These are phyloP conservation scores for Orientallactaga bullata DNA, from an alignment of 2,113 vertebrate genomes.

Conservation along the genomic window DNA sequence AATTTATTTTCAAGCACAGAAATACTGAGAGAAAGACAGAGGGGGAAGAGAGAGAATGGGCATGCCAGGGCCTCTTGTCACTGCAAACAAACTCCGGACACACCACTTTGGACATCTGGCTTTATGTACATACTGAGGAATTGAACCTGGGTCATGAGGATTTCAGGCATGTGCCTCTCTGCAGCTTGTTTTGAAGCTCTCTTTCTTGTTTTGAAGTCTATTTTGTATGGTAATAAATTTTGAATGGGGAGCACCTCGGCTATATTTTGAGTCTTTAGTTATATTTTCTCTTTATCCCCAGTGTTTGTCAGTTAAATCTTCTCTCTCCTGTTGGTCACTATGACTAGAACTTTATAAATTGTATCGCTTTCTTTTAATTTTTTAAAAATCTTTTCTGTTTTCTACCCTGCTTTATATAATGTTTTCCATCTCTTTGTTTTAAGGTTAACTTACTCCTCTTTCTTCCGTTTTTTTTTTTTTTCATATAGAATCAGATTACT, in stretches of 20 bases:
- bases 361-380: neutral
- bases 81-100: too few species aligned
- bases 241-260: neutral
- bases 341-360: neutral
- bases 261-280: slow-evolving; percentile 1
- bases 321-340: slow-evolving; percentile 12
- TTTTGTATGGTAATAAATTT: neutral
- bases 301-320: neutral
- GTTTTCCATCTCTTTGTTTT: neutral
- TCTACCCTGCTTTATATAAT: neutral
- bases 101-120: too few species aligned
- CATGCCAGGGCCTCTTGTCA: too few species aligned
- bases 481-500: neutral
- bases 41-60: too few species aligned
- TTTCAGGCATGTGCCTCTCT: too few species aligned
- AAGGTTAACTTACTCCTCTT: neutral
- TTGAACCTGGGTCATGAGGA: too few species aligned
- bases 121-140: too few species aligned
- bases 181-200: too few species aligned
- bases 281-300: neutral
- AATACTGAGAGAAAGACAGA: too few species aligned
- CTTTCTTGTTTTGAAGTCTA: neutral
- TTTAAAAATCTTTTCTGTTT: neutral
- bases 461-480: neutral
- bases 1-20: too few species aligned